A percentile compares a stretch with the other conserved stretches of the same genome.
Evolutionary conservation across 1,140 invertebrate species (phyloP).

Genomic region (Orchesella cincta): DNA sequence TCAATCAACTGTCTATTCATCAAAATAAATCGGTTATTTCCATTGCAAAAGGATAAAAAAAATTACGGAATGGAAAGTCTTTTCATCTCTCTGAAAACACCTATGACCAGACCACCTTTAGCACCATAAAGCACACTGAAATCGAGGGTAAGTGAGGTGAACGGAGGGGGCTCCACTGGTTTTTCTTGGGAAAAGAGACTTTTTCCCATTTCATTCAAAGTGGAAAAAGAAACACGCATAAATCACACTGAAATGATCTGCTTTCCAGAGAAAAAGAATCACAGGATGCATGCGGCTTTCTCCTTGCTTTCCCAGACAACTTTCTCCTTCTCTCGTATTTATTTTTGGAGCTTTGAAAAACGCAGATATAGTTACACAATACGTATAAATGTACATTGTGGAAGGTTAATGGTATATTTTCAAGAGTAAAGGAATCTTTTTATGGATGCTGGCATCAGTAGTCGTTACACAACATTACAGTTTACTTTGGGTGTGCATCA

Average conservation of each 20-base stretch:
- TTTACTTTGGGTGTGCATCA: not conserved
- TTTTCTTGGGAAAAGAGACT: too few relatives aligned
- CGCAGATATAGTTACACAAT: too few relatives aligned
- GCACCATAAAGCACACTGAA: too few relatives aligned
- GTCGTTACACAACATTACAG: not conserved
- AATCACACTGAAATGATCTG: not conserved
- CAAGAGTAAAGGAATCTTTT: not conserved
- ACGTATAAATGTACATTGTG: too few relatives aligned
- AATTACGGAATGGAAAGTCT: not conserved
- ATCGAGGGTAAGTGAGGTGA: too few relatives aligned
- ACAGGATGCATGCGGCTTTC: constrained; percentile 2
- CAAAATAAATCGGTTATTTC: too few relatives aligned
- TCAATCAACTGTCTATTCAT: constrained; percentile 13
- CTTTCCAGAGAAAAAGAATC: not conserved
- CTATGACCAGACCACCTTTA: too few relatives aligned
- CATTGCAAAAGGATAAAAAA: not conserved
- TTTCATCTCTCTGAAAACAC: not conserved
- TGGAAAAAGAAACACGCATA: not conserved
- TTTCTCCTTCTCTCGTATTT: not conserved
- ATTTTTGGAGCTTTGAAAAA: not conserved
- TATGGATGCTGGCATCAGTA: too few relatives aligned
- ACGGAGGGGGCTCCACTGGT: too few relatives aligned
- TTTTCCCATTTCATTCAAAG: constrained; percentile 3
- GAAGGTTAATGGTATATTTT: too few relatives aligned
- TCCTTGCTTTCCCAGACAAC: not conserved